A percentile compares a stretch with the other conserved stretches of the same genome.
phyloP scores from a whole-genome alignment of 1,140 invertebrate genomes.

The Trichonephila clavata region DNA sequence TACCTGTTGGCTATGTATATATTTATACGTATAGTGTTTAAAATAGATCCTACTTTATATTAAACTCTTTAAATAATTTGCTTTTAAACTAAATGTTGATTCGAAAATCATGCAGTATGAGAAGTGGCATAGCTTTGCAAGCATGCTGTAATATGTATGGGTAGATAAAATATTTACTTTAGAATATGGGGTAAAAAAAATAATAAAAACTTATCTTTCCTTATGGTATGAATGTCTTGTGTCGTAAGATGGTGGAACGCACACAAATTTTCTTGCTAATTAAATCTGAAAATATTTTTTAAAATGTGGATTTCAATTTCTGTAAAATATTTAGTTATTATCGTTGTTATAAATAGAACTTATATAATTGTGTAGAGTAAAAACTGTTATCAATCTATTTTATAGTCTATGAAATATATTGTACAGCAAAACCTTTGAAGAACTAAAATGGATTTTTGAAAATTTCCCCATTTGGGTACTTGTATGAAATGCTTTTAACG shows the following conservation, averaged over 20 bases:
- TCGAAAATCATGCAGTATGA: conserved; percentile 7
- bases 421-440: background rate
- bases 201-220: conserved; percentile 15
- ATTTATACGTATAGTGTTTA: conserved; percentile 73
- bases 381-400: background rate
- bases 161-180: conserved; percentile 39
- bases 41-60: conserved; percentile 71
- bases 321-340: background rate
- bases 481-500: background rate
- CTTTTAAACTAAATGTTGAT: conserved; percentile 73
- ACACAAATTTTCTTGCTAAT: conserved; percentile 42
- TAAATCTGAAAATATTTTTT: conserved; percentile 34
- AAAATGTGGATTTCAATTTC: background rate
- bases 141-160: conserved; percentile 74
- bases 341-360: background rate
- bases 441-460: background rate
- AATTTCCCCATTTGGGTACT: background rate
- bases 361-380: background rate
- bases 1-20: conserved; percentile 71
- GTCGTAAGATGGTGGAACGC: conserved; percentile 40
- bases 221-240: background rate
- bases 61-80: conserved; percentile 68
- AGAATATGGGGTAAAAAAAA: conserved; percentile 31
- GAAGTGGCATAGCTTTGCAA: conserved; percentile 67
- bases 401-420: background rate